phyloP scores from a whole-genome alignment of 2,888 invertebrate species.

The Timema podura region DNA sequence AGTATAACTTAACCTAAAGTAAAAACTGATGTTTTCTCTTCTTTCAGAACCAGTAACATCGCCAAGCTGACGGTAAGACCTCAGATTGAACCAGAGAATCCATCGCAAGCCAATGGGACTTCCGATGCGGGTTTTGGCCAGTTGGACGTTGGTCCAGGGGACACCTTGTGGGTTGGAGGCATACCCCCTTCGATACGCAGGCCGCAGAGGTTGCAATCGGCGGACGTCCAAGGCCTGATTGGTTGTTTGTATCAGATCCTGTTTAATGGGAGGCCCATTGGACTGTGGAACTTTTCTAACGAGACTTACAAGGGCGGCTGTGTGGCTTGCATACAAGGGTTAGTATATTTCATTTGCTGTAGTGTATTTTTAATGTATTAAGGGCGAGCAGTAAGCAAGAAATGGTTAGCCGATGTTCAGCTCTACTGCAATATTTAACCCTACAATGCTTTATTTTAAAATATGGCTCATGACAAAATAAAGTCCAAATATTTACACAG shows the following conservation, averaged over 20 bases:
- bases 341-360: constrained; percentile 29
- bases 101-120: constrained; percentile 43
- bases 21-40: constrained; percentile 1
- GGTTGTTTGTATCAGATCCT: constrained; percentile 79
- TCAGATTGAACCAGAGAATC: constrained; percentile 47
- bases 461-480: no score
- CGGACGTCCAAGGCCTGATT: constrained; percentile 52
- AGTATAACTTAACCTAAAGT: background rate
- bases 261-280: constrained; percentile 72
- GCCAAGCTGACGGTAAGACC: constrained; percentile 65
- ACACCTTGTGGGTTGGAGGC: constrained; percentile 55
- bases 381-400: background rate
- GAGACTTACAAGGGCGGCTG: constrained; percentile 65
- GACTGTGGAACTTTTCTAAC: constrained; percentile 81
- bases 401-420: background rate
- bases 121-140: constrained; percentile 54
- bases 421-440: no score
- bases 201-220: constrained; percentile 39
- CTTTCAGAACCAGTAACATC: constrained; percentile 58
- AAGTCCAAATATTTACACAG: no score
- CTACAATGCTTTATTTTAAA: no score
- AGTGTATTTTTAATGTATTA: constrained; percentile 1
- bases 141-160: constrained; percentile 51
- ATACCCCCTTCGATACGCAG: constrained; percentile 33
- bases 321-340: constrained; percentile 74